phyloP scores from a whole-genome alignment of 1,140 invertebrate genomes.

The Babylonia areolata region DNA sequence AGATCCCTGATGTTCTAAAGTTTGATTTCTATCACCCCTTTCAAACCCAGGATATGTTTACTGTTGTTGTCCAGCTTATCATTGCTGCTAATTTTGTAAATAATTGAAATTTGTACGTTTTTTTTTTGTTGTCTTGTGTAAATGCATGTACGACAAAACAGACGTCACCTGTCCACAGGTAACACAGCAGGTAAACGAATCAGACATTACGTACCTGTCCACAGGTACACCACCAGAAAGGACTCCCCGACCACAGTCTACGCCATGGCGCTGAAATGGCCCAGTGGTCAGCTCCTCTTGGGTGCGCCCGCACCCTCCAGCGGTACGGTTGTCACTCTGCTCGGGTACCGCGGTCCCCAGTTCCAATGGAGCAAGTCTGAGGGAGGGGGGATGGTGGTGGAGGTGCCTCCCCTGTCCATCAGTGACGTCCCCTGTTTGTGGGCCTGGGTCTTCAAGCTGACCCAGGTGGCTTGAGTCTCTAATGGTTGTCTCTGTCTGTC shows the following conservation, averaged over 20 bases:
- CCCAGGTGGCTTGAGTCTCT: conserved; percentile 11
- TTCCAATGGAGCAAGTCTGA: conserved; percentile 41
- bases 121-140: too few relatives aligned
- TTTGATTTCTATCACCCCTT: too few relatives aligned
- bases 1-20: too few relatives aligned
- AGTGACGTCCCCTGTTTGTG: conserved; percentile 63
- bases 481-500: too few relatives aligned
- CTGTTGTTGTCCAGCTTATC: too few relatives aligned
- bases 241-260: conserved; percentile 33
- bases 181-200: too few relatives aligned
- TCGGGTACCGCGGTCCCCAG: conserved; percentile 58
- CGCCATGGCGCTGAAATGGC: conserved; percentile 59
- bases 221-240: conserved; percentile 39
- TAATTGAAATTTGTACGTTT: too few relatives aligned
- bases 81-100: too few relatives aligned
- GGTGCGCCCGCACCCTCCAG: conserved; percentile 51
- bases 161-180: too few relatives aligned
- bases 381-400: conserved; percentile 50
- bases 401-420: conserved; percentile 56
- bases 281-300: conserved; percentile 45
- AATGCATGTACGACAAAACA: too few relatives aligned
- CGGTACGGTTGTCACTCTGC: conserved; percentile 55
- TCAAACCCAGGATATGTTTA: too few relatives aligned
- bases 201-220: too few relatives aligned
- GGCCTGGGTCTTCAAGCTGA: conserved; percentile 61